Percentiles rank a stretch among this genome's conserved stretches.
Conservation (phyloP, 2,113 vertebrate species). For the Acanthochromis polyacanthus region DNA sequence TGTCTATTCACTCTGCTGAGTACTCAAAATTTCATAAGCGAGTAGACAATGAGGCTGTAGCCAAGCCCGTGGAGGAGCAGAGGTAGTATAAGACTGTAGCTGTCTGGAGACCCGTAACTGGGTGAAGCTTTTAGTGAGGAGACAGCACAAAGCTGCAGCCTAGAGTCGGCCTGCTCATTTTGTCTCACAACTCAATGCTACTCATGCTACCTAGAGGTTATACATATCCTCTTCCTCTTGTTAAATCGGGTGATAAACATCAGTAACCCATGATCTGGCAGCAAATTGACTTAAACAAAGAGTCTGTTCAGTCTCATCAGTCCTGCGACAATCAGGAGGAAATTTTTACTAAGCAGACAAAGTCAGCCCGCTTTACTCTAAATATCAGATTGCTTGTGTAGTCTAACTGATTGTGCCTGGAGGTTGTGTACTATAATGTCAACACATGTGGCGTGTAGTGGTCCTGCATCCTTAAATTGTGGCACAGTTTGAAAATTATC, state of each 20-base stretch:
- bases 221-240: not conserved
- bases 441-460: no score
- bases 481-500: no score
- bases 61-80: slow-evolving; percentile 27
- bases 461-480: no score
- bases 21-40: slow-evolving; percentile 68
- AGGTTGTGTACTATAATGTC: slow-evolving; percentile 4
- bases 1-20: slow-evolving; percentile 64
- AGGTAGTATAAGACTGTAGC: slow-evolving; percentile 22
- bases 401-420: slow-evolving; percentile 18
- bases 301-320: slow-evolving; percentile 27
- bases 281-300: slow-evolving; percentile 38
- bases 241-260: slow-evolving; percentile 39
- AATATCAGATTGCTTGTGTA: slow-evolving; percentile 9
- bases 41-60: slow-evolving; percentile 65
- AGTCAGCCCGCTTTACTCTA: not conserved
- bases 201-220: slow-evolving; percentile 42
- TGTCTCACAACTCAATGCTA: slow-evolving; percentile 26
- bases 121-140: slow-evolving; percentile 65
- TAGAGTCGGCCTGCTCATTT: slow-evolving; percentile 14
- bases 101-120: slow-evolving; percentile 66
- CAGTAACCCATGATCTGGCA: slow-evolving; percentile 34
- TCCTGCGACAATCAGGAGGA: slow-evolving; percentile 22
- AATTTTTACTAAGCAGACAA: slow-evolving; percentile 25
- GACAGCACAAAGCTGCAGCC: slow-evolving; percentile 43